A percentile compares a stretch with the other conserved stretches of the same genome.
Conservation (phyloP, 1,140 invertebrate genomes). For the Leptoteleia sp. region DNA sequence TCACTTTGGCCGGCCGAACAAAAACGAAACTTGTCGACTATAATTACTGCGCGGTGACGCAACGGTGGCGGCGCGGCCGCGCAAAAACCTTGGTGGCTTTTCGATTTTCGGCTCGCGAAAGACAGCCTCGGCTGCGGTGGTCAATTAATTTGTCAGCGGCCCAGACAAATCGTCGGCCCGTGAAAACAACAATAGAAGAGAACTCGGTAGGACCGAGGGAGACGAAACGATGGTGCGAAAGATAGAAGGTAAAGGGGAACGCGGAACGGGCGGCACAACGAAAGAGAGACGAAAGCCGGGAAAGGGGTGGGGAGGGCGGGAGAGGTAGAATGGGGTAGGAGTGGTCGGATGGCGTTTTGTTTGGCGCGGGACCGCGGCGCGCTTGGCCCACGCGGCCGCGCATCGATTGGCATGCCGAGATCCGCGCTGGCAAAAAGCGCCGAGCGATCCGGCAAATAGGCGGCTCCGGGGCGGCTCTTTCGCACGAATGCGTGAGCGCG, state of each 20-base stretch:
- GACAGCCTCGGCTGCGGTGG: conserved; percentile 8
- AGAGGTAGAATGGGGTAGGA: background rate
- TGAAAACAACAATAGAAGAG: conserved; percentile 10
- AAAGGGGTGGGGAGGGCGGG: background rate
- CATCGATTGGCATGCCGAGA: conserved; percentile 2
- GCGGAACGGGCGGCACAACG: too few relatives aligned
- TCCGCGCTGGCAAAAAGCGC: conserved; percentile 22
- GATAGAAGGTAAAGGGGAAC: too few relatives aligned
- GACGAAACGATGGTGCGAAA: too few relatives aligned
- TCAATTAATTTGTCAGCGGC: conserved; percentile 35
- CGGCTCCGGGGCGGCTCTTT: background rate
- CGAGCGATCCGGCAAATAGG: conserved; percentile 5
- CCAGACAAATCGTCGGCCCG: conserved; percentile 8
- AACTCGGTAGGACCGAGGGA: too few relatives aligned
- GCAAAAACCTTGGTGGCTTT: conserved; percentile 13
- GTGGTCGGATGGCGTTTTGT: background rate
- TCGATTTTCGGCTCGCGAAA: conserved; percentile 22
- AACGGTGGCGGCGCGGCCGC: conserved; percentile 1
- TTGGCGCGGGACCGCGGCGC: background rate
- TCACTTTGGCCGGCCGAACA: conserved; percentile 16
- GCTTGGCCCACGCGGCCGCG: conserved; percentile 3
- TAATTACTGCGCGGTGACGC: conserved; percentile 32
- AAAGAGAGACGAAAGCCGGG: too few relatives aligned
- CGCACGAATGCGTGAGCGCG: background rate
- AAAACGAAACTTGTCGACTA: conserved; percentile 37